Evolutionary conservation across 2,113 vertebrate genomes (phyloP).

Genomic region (Micronycteris hirsuta): DNA sequence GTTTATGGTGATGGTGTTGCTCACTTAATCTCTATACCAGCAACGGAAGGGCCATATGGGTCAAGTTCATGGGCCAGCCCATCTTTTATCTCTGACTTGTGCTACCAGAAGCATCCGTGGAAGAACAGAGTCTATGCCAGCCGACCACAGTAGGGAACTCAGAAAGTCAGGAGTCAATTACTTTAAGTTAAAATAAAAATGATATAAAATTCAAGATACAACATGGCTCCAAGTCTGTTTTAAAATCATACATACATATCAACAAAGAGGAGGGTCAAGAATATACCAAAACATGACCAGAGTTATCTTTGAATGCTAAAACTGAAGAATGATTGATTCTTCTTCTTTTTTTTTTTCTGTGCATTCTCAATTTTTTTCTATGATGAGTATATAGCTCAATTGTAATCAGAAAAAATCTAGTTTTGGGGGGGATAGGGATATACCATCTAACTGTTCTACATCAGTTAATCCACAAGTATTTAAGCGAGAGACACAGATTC

Average conservation of each 20-base stretch:
- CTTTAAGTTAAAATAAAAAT: constrained; percentile 1
- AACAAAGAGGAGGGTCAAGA: background rate
- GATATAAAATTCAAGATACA: background rate
- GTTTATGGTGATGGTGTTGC: background rate
- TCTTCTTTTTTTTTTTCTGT: background rate
- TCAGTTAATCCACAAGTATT: background rate
- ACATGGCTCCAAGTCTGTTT: background rate
- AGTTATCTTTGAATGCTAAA: background rate
- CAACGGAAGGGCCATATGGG: background rate
- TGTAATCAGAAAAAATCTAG: background rate
- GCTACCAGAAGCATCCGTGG: background rate
- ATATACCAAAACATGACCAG: background rate
- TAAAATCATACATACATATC: background rate
- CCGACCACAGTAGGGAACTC: background rate
- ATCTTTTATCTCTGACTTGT: background rate
- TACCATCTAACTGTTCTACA: background rate
- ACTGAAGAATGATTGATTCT: background rate
- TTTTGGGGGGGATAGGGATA: background rate
- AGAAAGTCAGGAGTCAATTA: background rate
- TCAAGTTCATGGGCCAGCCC: background rate
- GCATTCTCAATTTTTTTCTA: background rate
- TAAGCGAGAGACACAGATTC: background rate
- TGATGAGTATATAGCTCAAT: background rate
- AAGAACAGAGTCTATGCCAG: background rate
- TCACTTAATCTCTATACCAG: background rate